Percentiles rank a stretch among this genome's conserved stretches.
These are phyloP conservation scores for Carcharodon carcharias DNA, from an alignment of 2,797 vertebrate genomes.

Conservation along the genomic window DNA sequence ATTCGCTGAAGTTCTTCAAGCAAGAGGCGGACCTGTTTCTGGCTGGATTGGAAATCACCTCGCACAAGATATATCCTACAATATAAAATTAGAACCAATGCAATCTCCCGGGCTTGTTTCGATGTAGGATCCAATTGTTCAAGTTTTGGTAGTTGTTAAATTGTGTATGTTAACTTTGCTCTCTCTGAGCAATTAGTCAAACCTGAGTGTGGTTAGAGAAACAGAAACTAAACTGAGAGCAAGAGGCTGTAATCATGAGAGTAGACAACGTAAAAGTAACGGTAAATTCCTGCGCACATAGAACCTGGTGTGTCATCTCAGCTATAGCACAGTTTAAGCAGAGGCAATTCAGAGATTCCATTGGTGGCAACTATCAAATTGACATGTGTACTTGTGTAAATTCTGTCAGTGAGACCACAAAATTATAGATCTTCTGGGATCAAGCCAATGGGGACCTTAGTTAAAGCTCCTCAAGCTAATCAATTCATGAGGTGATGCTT, in stretches of 20 bases:
- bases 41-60: background rate
- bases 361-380: background rate
- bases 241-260: background rate
- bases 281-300: background rate
- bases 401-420: background rate
- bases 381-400: background rate
- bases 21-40: background rate
- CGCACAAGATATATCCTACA: background rate
- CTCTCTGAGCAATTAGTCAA: too few species aligned
- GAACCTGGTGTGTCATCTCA: too few species aligned
- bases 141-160: too few species aligned
- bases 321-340: too few species aligned
- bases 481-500: background rate
- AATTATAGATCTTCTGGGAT: background rate
- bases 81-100: background rate
- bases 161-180: too few species aligned
- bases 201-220: background rate
- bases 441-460: background rate
- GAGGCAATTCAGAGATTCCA: background rate
- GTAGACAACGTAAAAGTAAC: too few species aligned
- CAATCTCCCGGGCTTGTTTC: background rate
- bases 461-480: background rate
- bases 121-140: too few species aligned
- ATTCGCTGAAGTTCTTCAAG: background rate
- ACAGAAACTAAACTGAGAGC: background rate